These are phyloP conservation scores for Danionella dracula DNA, from an alignment of 2,797 vertebrate genomes.

Conservation along the genomic window DNA sequence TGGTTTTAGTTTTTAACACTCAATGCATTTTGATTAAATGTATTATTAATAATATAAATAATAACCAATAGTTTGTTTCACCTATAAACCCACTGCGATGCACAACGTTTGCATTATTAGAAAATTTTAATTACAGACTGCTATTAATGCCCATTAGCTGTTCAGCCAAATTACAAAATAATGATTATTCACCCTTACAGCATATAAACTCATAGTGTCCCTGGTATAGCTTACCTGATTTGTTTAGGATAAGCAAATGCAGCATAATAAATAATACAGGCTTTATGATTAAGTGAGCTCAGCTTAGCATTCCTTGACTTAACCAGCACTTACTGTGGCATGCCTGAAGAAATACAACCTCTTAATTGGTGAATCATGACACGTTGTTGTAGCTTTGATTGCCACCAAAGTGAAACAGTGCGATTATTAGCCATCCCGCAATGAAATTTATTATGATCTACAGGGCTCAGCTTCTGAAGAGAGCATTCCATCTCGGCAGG, in stretches of 20 bases:
- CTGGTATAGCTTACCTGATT: too few relatives aligned
- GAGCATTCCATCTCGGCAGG: conserved; percentile 66
- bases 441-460: conserved; percentile 53
- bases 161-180: too few relatives aligned
- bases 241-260: background rate
- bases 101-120: too few relatives aligned
- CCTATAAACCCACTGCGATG: too few relatives aligned
- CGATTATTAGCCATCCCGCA: conserved; percentile 64
- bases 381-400: conserved; percentile 68
- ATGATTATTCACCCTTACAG: too few relatives aligned
- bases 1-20: too few relatives aligned
- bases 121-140: too few relatives aligned
- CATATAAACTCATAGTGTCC: too few relatives aligned
- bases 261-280: background rate
- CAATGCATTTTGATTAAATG: too few relatives aligned
- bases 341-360: conserved; percentile 72
- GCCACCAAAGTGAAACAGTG: conserved; percentile 70
- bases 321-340: conserved; percentile 56
- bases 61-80: too few relatives aligned
- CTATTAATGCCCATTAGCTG: too few relatives aligned
- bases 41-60: too few relatives aligned
- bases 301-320: conserved; percentile 28
- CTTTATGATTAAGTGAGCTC: conserved; percentile 2
- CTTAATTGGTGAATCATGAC: conserved; percentile 78
- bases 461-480: conserved; percentile 58